These are phyloP conservation scores for Pectinophora gossypiella DNA, from an alignment of 1,140 invertebrate species.

Conservation along the genomic window DNA sequence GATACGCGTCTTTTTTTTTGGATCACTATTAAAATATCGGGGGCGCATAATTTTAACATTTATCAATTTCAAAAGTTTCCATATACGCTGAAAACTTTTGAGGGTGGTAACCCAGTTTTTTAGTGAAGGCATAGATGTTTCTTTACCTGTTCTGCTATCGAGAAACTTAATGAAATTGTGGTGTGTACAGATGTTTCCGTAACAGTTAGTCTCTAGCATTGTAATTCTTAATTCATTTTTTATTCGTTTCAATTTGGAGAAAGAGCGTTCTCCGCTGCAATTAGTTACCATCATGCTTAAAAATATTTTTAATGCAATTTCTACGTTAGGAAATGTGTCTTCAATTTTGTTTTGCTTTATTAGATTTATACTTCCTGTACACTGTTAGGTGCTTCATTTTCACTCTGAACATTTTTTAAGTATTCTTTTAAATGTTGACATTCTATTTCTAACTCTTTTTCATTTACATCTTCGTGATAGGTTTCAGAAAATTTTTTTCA, in stretches of 20 bases:
- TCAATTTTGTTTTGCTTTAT: slow-evolving; percentile 23
- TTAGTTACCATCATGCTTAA: slow-evolving; percentile 29
- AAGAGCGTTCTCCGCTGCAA: slow-evolving; percentile 30
- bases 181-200: too few relatives aligned
- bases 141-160: slow-evolving; percentile 5
- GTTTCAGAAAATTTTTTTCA: slow-evolving; percentile 21
- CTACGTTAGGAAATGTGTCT: slow-evolving; percentile 28
- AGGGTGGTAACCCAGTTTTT: slow-evolving; percentile 17
- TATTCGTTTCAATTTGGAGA: slow-evolving; percentile 30
- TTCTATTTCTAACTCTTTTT: slow-evolving; percentile 24
- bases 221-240: slow-evolving; percentile 30
- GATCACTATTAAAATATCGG: slow-evolving; percentile 22
- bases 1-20: slow-evolving; percentile 19
- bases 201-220: slow-evolving; percentile 32
- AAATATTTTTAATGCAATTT: slow-evolving; percentile 36
- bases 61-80: slow-evolving; percentile 12
- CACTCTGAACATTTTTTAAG: slow-evolving; percentile 20
- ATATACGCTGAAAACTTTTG: slow-evolving; percentile 18
- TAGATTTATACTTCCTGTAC: slow-evolving; percentile 2
- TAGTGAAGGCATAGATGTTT: slow-evolving; percentile 15
- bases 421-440: slow-evolving; percentile 27
- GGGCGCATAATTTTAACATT: slow-evolving; percentile 18
- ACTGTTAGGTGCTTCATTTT: slow-evolving; percentile 8
- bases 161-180: too few relatives aligned
- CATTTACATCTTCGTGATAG: slow-evolving; percentile 25